Base-by-base conservation (phyloP, 2,797 vertebrate species). In the Echiichthys vipera region DNA sequence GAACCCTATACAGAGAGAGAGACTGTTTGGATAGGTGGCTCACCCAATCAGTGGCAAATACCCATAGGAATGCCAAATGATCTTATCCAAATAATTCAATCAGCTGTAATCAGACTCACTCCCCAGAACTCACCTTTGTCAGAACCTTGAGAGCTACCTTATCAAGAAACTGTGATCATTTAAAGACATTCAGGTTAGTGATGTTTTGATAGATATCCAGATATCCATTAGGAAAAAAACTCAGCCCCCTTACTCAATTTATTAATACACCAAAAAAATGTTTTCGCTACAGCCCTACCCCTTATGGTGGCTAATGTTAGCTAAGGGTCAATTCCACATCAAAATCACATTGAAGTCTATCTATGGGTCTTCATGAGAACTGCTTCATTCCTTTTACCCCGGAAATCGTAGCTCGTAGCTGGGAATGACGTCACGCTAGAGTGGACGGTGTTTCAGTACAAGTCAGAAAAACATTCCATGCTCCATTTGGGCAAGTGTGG, bases 1-100 rank as follows among this genome's bases (percentile, higher is more conserved):
- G 58, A 84, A 72, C 85, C 47, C 74, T 53, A 57, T 20, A 74
- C 72, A 84, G 62, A 76, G 72, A 55, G 69, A 47, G 62, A 75
- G 68, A 66, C 57, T 89, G 81, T 90, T 88, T 78, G 59, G 69
- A 84, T 86, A 84, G 80, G 79, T 79, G 73, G 61, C 56, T 86
- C 67, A 49, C 50, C 68, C 77, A 82, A 71, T 89, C 85, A 86
- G 25, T 43, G 72, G 65, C 69, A 77, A 79, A 88, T 80, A 81
- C 29, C 69, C 70, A 50, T 3, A 80, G 74, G 76, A 85, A 78
- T 74, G 71, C 57, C 65, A 77, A 57, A 82, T 61, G 57, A 87
- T 75, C 78, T 76, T 85, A 68, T 81, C 71, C 72, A 81, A 85
- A 85, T 87, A 89, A 84, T 87, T 51, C 53, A 85, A 81, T 88